phyloP scores from a whole-genome alignment of 2,888 invertebrate species.

The Melipona bicolor region DNA sequence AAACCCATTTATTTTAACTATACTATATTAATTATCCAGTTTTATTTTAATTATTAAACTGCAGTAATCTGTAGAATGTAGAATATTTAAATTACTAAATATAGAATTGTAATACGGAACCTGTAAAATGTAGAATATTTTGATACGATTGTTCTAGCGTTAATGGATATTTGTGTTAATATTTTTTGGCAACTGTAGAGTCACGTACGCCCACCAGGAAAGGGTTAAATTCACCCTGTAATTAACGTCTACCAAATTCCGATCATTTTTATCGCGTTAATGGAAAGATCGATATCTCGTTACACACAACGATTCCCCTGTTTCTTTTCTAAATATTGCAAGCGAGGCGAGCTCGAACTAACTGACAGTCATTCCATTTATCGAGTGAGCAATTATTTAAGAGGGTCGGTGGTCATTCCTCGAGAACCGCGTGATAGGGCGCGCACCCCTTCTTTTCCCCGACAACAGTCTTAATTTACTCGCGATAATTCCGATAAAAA shows the following conservation, averaged over 20 bases:
- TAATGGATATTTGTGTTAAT: no score
- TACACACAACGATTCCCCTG: constrained; percentile 38
- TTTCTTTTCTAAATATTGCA: constrained; percentile 68
- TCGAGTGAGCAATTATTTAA: constrained; percentile 68
- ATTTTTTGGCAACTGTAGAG: no score
- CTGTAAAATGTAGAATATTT: no score
- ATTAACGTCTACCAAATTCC: constrained; percentile 6
- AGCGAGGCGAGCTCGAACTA: constrained; percentile 51
- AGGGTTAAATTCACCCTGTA: not conserved
- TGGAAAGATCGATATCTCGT: constrained; percentile 64
- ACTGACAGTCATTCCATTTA: constrained; percentile 62
- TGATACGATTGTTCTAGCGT: no score
- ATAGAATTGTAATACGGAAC: no score
- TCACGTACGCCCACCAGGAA: no score
- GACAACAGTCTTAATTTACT: constrained; percentile 38
- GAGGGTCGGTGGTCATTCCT: constrained; percentile 53
- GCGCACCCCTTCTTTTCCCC: constrained; percentile 22
- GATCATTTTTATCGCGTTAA: constrained; percentile 22
- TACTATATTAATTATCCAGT: no score
- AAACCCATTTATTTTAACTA: no score
- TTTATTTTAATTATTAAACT: no score
- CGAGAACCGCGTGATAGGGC: constrained; percentile 68
- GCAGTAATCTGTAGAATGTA: no score
- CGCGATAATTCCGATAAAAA: constrained; percentile 1
- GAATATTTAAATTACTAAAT: no score